These are phyloP conservation scores for Gouania willdenowi DNA, from an alignment of 2,797 vertebrate species.

Conservation along the genomic window DNA sequence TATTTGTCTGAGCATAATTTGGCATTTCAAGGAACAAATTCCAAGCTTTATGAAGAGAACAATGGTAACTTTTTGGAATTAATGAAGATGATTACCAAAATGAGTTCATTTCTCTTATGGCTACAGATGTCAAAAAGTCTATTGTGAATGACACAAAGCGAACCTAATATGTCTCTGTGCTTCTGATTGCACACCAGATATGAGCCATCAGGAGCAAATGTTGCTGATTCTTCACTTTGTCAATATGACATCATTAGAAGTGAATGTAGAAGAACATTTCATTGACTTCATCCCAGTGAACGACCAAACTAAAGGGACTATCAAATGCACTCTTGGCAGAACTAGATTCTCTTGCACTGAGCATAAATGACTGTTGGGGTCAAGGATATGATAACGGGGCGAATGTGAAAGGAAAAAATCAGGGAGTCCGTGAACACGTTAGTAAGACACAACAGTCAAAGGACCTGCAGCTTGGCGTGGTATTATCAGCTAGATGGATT, in stretches of 20 bases:
- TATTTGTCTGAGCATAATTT: background rate
- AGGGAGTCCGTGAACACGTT: no score
- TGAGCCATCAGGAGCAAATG: no score
- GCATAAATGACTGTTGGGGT: background rate
- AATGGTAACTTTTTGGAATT: background rate
- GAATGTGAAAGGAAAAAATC: background rate
- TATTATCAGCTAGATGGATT: no score
- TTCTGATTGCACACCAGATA: no score
- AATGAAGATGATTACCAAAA: no score
- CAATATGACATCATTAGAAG: no score
- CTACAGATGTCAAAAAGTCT: background rate
- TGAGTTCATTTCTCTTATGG: background rate
- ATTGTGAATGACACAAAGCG: background rate
- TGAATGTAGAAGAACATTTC: no score
- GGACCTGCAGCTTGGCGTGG: no score
- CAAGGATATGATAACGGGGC: background rate
- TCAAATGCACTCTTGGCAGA: background rate
- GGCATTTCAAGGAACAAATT: background rate
- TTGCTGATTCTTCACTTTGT: no score
- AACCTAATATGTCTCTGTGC: background rate
- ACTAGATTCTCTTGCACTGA: background rate
- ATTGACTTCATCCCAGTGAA: no score
- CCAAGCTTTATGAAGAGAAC: background rate
- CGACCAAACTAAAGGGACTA: background rate
- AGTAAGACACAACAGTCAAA: no score